Evolutionary conservation across 92 coral and sea anemone species (phyloP), one percentile per base, ranked within the genome.

Genomic region (Bergia puertoricense): DNA sequence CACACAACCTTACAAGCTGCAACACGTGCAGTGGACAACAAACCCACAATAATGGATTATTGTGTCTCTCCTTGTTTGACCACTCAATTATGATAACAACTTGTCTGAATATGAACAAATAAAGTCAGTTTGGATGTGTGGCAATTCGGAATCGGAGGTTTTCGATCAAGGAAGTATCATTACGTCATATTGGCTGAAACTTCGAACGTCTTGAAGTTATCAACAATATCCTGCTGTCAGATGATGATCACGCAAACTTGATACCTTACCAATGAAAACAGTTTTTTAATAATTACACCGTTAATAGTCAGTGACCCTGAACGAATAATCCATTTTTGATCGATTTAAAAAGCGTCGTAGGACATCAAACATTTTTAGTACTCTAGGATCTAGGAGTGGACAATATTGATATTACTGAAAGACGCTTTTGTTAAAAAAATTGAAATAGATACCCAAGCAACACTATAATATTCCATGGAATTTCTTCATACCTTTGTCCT

Each of bases 1-100:
- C 20, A 37, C 20, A 71, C 86, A 48, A 39, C 5, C 80, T 6
- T 13, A 41, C 20, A 20, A 22, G 67, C 22, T 9, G 65, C 41
- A 68, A 66, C 86, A 84, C 87, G 87, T 84, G 87, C 87, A 72
- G 48, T 10, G 38, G 66, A 71, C n/a, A 69, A 71, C 87, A 84
- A 71, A 84, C 37, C 44, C 77, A 16, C 44, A 44, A 69, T 71
- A 84, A 84, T 69, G 62, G 77, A 14, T 23, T 42, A 82, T 82
- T 82, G 86, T 82, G 69, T 68, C 77, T 46, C 87, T 50, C 48
- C 54, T 84, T 84, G 87, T 84, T 84, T 84, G 87, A 69, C 46
- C 79, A 84, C 65, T 83, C 76, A 83, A 83, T 83, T 83, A 83
- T 37, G 69, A 44, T 69, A 13, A 69, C 40, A 45, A 78, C 86